These are phyloP conservation scores for Netelia inedita DNA, from an alignment of 2,888 invertebrate species.

Conservation along the genomic window DNA sequence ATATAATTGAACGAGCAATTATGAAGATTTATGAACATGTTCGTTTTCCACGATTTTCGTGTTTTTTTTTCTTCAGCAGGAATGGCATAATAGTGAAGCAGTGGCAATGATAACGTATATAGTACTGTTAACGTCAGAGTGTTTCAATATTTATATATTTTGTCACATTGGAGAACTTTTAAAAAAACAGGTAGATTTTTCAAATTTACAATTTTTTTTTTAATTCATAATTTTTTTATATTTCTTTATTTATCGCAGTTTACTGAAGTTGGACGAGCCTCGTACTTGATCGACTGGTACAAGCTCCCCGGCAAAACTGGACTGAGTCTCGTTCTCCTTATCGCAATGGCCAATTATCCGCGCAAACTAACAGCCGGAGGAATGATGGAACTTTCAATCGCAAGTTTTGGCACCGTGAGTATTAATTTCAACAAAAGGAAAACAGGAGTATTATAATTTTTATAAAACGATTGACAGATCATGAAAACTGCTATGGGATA, in stretches of 20 bases:
- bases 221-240: background rate
- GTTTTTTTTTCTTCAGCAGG: conserved; percentile 25
- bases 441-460: background rate
- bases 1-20: background rate
- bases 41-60: background rate
- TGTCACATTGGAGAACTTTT: conserved; percentile 75
- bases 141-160: conserved; percentile 57
- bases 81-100: conserved; percentile 44
- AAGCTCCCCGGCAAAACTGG: conserved; percentile 50
- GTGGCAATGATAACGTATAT: conserved; percentile 47
- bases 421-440: background rate
- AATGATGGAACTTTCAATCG: conserved; percentile 73
- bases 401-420: conserved; percentile 76
- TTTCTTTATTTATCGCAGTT: conserved; percentile 45
- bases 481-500: conserved; percentile 55
- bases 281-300: conserved; percentile 67
- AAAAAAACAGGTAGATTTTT: conserved; percentile 73
- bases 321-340: conserved; percentile 57
- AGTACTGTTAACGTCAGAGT: conserved; percentile 34
- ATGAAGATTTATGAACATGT: background rate
- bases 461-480: conserved; percentile 20
- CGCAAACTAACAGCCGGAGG: conserved; percentile 68
- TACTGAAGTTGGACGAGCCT: conserved; percentile 50
- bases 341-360: conserved; percentile 55
- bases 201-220: background rate